Evolutionary conservation across 2,113 vertebrate genomes (phyloP).

Genomic region (Rhipidura dahli): DNA sequence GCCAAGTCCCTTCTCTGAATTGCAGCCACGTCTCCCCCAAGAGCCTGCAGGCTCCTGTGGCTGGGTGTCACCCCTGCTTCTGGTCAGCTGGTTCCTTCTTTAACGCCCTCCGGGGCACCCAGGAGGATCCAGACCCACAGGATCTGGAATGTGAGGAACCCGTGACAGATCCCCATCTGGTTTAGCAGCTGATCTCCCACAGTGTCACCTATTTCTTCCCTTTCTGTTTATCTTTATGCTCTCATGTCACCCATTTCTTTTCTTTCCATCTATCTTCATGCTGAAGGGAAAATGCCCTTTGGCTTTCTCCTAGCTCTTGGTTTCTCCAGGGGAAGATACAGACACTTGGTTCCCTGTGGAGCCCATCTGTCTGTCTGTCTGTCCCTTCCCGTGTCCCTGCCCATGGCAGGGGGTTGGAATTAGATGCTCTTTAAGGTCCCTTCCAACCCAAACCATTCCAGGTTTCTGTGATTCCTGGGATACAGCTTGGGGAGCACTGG

Average conservation of each 20-base stretch:
- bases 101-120: background rate
- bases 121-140: background rate
- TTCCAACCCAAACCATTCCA: background rate
- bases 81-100: background rate
- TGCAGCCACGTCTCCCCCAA: background rate
- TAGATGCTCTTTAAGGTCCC: background rate
- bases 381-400: background rate
- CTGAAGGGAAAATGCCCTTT: background rate
- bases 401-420: background rate
- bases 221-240: background rate
- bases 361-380: fast-evolving
- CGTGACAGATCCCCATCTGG: fast-evolving
- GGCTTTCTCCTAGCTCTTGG: background rate
- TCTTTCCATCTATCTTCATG: background rate
- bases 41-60: background rate
- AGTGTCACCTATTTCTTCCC: background rate
- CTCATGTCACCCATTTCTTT: background rate
- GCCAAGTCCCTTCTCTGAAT: conserved; percentile 21
- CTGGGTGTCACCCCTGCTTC: background rate
- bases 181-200: background rate
- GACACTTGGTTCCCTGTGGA: background rate
- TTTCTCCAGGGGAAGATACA: fast-evolving
- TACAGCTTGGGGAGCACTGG: fast-evolving
- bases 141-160: background rate
- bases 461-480: background rate